phyloP scores from a whole-genome alignment of 2,888 invertebrate genomes.

The Cremastinae sp. region DNA sequence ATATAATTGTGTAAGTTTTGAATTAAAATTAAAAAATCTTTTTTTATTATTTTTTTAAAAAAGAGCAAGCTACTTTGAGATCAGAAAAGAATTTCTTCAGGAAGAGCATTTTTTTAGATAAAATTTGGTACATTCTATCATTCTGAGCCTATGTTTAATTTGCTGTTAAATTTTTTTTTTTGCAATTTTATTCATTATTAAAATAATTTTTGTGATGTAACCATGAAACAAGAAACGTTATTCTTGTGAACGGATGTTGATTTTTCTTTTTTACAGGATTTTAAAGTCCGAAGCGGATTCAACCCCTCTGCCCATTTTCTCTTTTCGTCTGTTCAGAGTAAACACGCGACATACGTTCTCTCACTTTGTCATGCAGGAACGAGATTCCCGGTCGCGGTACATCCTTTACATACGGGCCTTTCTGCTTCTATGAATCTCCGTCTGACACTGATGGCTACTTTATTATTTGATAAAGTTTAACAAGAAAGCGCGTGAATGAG shows the following conservation, averaged over 20 bases:
- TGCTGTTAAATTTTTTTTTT: too few relatives aligned
- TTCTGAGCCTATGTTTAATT: too few relatives aligned
- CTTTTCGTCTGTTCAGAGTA: constrained; percentile 48
- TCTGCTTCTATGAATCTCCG: constrained; percentile 31
- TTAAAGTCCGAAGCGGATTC: constrained; percentile 10
- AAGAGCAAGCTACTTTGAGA: too few relatives aligned
- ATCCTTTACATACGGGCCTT: constrained; percentile 28
- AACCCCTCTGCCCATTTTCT: constrained; percentile 41
- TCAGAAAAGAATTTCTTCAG: too few relatives aligned
- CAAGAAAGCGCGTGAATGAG: constrained; percentile 57
- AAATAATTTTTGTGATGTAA: too few relatives aligned
- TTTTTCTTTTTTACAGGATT: constrained; percentile 2
- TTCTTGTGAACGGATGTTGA: not conserved
- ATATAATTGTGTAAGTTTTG: too few relatives aligned
- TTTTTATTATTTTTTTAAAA: too few relatives aligned
- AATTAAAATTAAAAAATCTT: too few relatives aligned
- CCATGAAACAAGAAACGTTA: too few relatives aligned
- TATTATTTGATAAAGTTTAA: constrained; percentile 57
- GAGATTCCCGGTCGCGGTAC: constrained; percentile 14
- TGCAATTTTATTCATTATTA: too few relatives aligned
- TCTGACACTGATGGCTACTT: constrained; percentile 41
- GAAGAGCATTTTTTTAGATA: too few relatives aligned
- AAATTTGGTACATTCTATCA: too few relatives aligned
- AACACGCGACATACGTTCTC: constrained; percentile 52
- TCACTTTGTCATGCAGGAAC: constrained; percentile 41